A percentile compares a stretch with the other conserved stretches of the same genome.
Conservation (phyloP, 2,888 invertebrate species). For the Myopa tessellatipennis region DNA sequence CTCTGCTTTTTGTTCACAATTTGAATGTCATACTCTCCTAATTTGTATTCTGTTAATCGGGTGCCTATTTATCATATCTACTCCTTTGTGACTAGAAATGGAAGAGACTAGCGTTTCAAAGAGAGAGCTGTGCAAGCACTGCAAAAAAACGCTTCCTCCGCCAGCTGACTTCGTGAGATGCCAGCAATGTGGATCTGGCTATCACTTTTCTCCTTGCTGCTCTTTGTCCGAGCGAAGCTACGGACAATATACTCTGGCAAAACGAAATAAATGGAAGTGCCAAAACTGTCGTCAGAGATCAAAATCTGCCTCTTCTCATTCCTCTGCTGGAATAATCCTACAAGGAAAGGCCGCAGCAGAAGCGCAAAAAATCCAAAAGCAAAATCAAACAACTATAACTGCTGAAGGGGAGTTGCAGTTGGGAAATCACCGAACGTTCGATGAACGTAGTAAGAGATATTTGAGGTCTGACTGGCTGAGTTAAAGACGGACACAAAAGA, state of each 20-base stretch:
- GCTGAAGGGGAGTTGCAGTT: background rate
- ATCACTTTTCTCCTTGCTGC: no score
- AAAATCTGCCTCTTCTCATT: no score
- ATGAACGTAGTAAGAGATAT: background rate
- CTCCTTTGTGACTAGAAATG: background rate
- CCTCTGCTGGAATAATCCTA: background rate
- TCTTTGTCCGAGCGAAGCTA: no score
- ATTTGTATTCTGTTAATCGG: background rate
- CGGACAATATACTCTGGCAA: no score
- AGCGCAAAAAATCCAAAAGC: background rate
- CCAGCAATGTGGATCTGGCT: no score
- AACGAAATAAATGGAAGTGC: no score
- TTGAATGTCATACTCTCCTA: background rate
- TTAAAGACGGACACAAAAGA: background rate
- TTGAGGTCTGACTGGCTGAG: background rate
- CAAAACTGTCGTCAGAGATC: no score
- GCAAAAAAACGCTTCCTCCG: no score
- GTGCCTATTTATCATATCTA: background rate
- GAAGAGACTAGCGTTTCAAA: no score
- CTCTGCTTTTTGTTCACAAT: background rate
- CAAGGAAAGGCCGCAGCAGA: background rate
- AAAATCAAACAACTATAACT: background rate
- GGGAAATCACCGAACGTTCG: background rate
- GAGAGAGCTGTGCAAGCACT: no score
- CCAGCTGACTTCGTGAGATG: no score